phyloP scores from a whole-genome alignment of 2,797 vertebrate genomes.

The Podarcis lilfordi region DNA sequence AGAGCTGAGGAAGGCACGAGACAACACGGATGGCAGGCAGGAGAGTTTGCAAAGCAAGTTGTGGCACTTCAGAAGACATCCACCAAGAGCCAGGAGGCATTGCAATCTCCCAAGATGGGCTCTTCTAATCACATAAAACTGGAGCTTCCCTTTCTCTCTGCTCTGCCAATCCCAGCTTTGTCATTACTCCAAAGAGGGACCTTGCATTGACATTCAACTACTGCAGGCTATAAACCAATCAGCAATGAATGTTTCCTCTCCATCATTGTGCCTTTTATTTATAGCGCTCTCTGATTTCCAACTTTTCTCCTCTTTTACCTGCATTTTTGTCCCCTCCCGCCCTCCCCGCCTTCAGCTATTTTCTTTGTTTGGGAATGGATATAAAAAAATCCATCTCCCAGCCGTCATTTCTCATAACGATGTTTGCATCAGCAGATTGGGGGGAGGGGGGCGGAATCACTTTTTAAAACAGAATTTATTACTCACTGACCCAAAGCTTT shows the following conservation, averaged over 20 bases:
- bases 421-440: conserved; percentile 81
- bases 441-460: conserved; percentile 73
- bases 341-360: conserved; percentile 40
- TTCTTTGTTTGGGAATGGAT: conserved; percentile 72
- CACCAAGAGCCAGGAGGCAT: background rate
- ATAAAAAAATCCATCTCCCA: conserved; percentile 73
- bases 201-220: conserved; percentile 59
- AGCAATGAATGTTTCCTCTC: conserved; percentile 65
- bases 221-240: conserved; percentile 65
- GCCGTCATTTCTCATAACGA: conserved; percentile 75
- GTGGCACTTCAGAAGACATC: background rate
- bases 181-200: conserved; percentile 57
- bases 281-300: conserved; percentile 63
- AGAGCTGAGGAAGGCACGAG: background rate
- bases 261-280: conserved; percentile 68
- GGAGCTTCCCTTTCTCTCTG: background rate
- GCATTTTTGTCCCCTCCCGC: background rate
- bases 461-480: conserved; percentile 82
- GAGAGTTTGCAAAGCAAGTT: background rate
- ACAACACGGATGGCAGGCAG: background rate
- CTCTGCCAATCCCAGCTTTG: background rate
- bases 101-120: background rate
- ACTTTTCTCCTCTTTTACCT: conserved; percentile 54
- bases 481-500: conserved; percentile 80
- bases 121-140: background rate